Base-by-base conservation (phyloP, 2,888 invertebrate species). In the Bembecia ichneumoniformis region DNA sequence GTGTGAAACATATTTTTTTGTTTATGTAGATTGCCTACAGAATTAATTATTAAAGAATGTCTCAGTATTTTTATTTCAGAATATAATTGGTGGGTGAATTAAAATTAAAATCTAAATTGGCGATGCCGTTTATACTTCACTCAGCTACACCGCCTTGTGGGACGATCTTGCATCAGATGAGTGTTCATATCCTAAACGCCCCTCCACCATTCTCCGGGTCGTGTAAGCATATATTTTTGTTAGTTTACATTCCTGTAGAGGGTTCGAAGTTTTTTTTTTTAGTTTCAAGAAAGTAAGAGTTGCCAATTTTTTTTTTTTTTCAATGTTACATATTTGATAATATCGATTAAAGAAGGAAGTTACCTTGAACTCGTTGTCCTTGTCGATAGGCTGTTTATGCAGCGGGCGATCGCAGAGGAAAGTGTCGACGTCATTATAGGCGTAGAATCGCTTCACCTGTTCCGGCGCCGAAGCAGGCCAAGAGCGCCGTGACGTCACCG, bases 331-430 rank as follows among this genome's bases (percentile, higher is more conserved):
- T 10, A 0, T 13, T n/a, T 14, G 11, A 7, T 9, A 45, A 16
- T 7, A 45, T 45, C 13, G 5, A 16, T n/a, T 10, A 3, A 45
- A 13, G 2, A 28, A 28, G 1, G 9, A 3, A 11, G 28, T 13
- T 70, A 91, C 91, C 89, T 97, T 97, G 69, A 97, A 97, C 82
- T 98, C 98, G 73, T 98, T 98, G 56, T 96, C 96, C 71, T 95
- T 95, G 68, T 97, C 97, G 4, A 96, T 93, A 46, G 93, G 92
- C 11, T 96, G 97, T 68, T 96, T 95, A 67, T 96, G 96, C 40
- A 96, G 89, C 13, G 96, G 96, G 7, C 97, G 89, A 71, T 98
- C 97, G 67, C 94, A 96, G 43, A 95, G 93, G 77, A 98, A 98
- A 46, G 93, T 92, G 55, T 92, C 92, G 1, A 98, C 96, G 66